A percentile compares a stretch with the other conserved stretches of the same genome.
Conservation (phyloP, 2,888 invertebrate genomes). For the Troglohyphantes excavatus region DNA sequence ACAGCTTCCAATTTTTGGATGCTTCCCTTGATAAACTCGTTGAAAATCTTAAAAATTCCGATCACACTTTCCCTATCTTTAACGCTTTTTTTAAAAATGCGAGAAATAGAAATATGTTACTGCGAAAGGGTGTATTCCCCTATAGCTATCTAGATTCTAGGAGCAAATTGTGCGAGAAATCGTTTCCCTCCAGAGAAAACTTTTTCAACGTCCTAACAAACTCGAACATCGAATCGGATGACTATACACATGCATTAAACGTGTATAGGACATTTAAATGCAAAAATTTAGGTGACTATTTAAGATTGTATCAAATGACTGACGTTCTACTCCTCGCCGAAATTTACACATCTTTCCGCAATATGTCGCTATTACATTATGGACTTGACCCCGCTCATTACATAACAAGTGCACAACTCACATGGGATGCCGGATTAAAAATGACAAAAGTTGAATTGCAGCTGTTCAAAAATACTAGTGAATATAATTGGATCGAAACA, state of each 20-base stretch:
- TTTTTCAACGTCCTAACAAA: too few relatives aligned
- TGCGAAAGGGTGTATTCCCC: slow-evolving; percentile 6
- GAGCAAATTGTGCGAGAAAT: too few relatives aligned
- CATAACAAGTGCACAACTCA: background rate
- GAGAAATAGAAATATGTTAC: background rate
- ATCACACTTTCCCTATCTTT: slow-evolving; percentile 16
- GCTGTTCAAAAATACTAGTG: slow-evolving; percentile 3
- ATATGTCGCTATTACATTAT: too few relatives aligned
- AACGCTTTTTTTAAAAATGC: background rate
- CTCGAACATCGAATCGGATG: too few relatives aligned
- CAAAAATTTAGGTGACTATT: background rate
- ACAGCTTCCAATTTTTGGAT: slow-evolving; percentile 19
- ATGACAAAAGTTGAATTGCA: too few relatives aligned
- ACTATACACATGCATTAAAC: too few relatives aligned
- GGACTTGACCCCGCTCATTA: background rate
- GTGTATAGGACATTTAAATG: background rate
- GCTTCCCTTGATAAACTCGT: slow-evolving; percentile 13
- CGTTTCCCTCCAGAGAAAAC: too few relatives aligned
- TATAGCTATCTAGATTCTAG: slow-evolving; percentile 29
- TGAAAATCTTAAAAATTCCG: slow-evolving; percentile 6
- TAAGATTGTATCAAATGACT: slow-evolving; percentile 13
- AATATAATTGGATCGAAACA: slow-evolving; percentile 22
- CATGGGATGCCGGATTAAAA: background rate
- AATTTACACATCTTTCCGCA: too few relatives aligned
- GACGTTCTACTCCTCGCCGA: background rate